Base-by-base conservation (phyloP, 2,113 vertebrate species). In the Oryzias melastigma region DNA sequence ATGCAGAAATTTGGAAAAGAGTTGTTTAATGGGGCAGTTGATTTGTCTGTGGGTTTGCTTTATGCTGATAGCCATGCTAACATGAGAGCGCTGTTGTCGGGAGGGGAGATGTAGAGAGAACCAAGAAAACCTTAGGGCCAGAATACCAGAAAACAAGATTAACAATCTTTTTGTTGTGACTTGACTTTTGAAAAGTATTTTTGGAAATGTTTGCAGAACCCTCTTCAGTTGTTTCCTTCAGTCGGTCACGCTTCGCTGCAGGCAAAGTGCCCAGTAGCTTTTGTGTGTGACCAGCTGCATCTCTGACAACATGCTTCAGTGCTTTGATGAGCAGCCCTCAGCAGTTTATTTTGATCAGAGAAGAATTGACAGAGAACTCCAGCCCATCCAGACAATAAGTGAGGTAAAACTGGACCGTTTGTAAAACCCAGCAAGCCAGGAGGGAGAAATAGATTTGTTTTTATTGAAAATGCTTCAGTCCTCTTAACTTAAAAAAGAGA, bases 401-500 rank as follows among this genome's bases (percentile, higher is more conserved):
- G 71, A 52, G 27, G 22, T 17, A 14, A 27, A 20, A 51, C 52
- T 49, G 58, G 35, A 35, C 35, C 35, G 1, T 35, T 15, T 58
- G 29, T 58, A 16, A 47, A 70, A 18, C 73, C 58, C 3, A 51
- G 59, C 49, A 19, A 61, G 25, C 24, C 62, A 49, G 57, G 52
- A 15, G 27, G n/a, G 15, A 72, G 61, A 72, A 47, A 58, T 22
- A 50, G 29, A 53, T 61, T 59, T 69, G 60, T 68, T 73, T 47
- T 27, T 52, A 60, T 54, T 65, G 41, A 84, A 75, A 75, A 78
- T 71, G 65, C 68, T 57, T 58, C 27, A 35, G 68, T 65, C 67
- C 71, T 89, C 87, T 88, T 67, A 88, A 88, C 82, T 81, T 54
- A 59, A 82, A 53, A 65, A 52, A 64, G 43, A 54, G 29, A 52